A percentile compares a stretch with the other conserved stretches of the same genome.
phyloP scores from a whole-genome alignment of 2,888 invertebrate genomes.

The Lathronympha strigana region DNA sequence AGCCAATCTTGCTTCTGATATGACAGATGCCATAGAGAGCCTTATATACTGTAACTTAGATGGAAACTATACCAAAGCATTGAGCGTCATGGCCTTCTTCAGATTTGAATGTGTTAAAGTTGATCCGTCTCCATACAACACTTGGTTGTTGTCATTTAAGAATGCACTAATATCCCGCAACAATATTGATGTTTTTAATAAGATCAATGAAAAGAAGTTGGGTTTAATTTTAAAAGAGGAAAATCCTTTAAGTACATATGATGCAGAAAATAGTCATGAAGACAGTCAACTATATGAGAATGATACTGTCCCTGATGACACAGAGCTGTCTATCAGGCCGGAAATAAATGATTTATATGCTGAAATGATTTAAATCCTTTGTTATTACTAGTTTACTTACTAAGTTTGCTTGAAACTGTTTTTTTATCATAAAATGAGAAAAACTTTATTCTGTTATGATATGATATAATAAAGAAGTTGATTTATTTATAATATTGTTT shows the following conservation, averaged over 20 bases:
- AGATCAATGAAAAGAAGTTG: slow-evolving; percentile 62
- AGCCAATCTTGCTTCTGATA: slow-evolving; percentile 59
- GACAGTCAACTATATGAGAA: slow-evolving; percentile 75
- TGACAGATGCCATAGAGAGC: slow-evolving; percentile 71
- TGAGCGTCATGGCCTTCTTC: slow-evolving; percentile 65
- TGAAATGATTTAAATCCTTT: slow-evolving; percentile 60
- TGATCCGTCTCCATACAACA: slow-evolving; percentile 69
- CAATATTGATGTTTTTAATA: slow-evolving; percentile 58
- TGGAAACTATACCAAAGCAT: slow-evolving; percentile 66
- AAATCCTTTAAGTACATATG: slow-evolving; percentile 65
- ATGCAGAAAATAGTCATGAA: slow-evolving; percentile 61
- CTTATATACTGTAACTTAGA: slow-evolving; percentile 69
- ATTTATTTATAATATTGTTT: slow-evolving; percentile 26
- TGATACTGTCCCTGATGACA: slow-evolving; percentile 70
- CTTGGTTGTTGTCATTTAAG: slow-evolving; percentile 72
- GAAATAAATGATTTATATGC: slow-evolving; percentile 77
- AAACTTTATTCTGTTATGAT: not conserved
- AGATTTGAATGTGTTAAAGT: slow-evolving; percentile 66
- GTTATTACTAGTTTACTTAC: slow-evolving; percentile 16
- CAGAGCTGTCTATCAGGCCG: slow-evolving; percentile 64
- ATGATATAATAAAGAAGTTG: slow-evolving; percentile 30
- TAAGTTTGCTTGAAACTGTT: no score
- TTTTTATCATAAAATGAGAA: slow-evolving; percentile 10
- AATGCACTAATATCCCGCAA: slow-evolving; percentile 58
- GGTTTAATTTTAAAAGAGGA: slow-evolving; percentile 70